Evolutionary conservation across 2,888 invertebrate species (phyloP).

Genomic region (Lissocephala sabroskyi): DNA sequence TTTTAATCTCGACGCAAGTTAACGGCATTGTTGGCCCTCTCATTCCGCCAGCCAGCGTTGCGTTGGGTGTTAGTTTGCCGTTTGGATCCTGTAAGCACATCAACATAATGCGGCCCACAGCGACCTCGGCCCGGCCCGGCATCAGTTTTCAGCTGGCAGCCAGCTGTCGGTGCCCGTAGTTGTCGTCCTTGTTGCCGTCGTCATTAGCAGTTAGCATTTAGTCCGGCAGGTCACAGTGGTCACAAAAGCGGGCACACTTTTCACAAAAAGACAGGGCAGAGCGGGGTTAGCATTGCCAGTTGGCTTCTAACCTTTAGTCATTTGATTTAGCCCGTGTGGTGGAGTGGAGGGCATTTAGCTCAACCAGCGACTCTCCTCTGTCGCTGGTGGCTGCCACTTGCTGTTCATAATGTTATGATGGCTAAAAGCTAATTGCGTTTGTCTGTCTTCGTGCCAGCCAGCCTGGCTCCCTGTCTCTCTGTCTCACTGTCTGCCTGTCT

Average conservation of each 20-base stretch:
- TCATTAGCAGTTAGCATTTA: constrained; percentile 54
- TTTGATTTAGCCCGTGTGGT: neutral
- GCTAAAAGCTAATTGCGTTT: constrained; percentile 65
- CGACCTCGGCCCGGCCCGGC: neutral
- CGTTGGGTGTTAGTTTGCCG: constrained; percentile 9
- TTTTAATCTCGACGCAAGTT: constrained; percentile 63
- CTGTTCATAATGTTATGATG: constrained; percentile 61
- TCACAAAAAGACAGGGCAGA: no score
- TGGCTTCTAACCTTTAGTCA: neutral
- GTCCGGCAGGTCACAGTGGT: constrained; percentile 10
- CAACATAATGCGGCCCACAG: constrained; percentile 26
- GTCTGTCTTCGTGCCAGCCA: constrained; percentile 37
- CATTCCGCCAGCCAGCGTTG: constrained; percentile 9
- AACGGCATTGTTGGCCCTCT: constrained; percentile 50
- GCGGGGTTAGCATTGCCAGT: no score
- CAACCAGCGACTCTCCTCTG: constrained; percentile 8
- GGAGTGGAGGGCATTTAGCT: no score
- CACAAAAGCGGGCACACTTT: no score
- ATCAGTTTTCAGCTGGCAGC: constrained; percentile 6
- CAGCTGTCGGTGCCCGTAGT: neutral
- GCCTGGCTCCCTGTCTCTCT: neutral
- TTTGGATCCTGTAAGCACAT: constrained; percentile 33
- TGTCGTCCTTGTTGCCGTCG: constrained; percentile 20
- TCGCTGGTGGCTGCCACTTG: constrained; percentile 39
- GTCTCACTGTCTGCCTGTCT: constrained; percentile 2